Evolutionary conservation across 2,797 vertebrate genomes (phyloP).

Genomic region (Thaleichthys pacificus): DNA sequence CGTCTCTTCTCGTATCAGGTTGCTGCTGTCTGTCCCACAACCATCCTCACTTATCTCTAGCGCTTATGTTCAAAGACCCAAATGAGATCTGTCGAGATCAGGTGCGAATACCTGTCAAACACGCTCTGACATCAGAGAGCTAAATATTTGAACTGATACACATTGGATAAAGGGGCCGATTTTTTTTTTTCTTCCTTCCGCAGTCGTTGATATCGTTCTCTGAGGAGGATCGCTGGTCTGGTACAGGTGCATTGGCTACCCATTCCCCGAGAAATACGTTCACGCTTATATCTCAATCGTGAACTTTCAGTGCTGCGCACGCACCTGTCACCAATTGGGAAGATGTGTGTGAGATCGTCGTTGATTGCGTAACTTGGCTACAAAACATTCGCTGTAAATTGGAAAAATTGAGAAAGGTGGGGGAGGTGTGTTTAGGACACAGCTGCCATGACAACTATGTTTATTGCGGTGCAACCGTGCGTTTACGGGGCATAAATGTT

Average conservation of each 20-base stretch:
- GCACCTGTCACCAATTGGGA: too few species aligned
- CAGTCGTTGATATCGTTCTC: too few species aligned
- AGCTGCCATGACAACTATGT: conserved; percentile 50
- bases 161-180: conserved; percentile 32
- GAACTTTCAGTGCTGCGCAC: too few species aligned
- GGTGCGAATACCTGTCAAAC: conserved; percentile 59
- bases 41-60: conserved; percentile 23
- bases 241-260: too few species aligned
- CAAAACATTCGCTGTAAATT: not conserved
- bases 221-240: too few species aligned
- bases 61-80: conserved; percentile 24
- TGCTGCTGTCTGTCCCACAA: conserved; percentile 27
- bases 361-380: too few species aligned
- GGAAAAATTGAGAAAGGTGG: conserved; percentile 41
- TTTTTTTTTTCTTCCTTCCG: too few species aligned
- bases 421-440: conserved; percentile 32
- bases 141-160: conserved; percentile 37
- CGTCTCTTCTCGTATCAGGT: too few species aligned
- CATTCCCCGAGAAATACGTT: too few species aligned
- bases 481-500: too few species aligned
- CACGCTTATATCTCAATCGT: not conserved
- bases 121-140: conserved; percentile 54
- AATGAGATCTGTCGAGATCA: conserved; percentile 33
- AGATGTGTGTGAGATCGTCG: too few species aligned
- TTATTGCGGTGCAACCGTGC: conserved; percentile 13